Percentiles rank a stretch among this genome's conserved stretches.
These are phyloP conservation scores for Isichthys henryi DNA, from an alignment of 2,113 vertebrate genomes.

Conservation along the genomic window DNA sequence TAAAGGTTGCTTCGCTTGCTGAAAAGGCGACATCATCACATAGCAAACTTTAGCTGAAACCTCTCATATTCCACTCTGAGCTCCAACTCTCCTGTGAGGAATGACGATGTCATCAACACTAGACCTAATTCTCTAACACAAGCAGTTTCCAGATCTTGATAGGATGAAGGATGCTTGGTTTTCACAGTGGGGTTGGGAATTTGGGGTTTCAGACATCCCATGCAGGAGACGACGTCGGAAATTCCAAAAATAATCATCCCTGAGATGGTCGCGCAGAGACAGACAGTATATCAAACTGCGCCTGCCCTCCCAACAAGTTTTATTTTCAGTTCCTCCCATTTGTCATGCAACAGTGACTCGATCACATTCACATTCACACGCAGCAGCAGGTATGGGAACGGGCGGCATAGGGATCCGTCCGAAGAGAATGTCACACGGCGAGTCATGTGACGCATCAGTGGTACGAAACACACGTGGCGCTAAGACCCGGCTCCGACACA, in stretches of 20 bases:
- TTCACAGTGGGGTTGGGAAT: not conserved
- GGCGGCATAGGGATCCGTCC: not conserved
- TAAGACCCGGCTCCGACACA: not conserved
- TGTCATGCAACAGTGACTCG: not conserved
- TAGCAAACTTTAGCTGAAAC: not conserved
- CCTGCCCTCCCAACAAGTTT: not conserved
- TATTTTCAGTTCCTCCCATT: not conserved
- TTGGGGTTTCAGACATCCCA: not conserved
- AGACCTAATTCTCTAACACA: not conserved
- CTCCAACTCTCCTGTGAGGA: not conserved
- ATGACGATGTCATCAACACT: not conserved
- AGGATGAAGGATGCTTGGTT: not conserved
- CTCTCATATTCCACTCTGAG: not conserved
- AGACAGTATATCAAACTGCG: conserved; percentile 2
- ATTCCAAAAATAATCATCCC: conserved; percentile 6
- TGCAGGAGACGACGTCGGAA: not conserved
- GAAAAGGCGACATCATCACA: not conserved
- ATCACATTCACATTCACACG: not conserved
- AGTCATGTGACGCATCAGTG: not conserved
- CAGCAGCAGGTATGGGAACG: not conserved
- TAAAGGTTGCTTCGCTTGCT: not conserved
- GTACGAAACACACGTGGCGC: not conserved
- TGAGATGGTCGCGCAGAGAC: not conserved
- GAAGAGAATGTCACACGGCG: not conserved
- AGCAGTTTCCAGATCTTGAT: not conserved